A percentile compares a stretch with the other conserved stretches of the same genome.
Evolutionary conservation across 2,113 vertebrate species (phyloP).

Genomic region (Callaeas wilsoni): DNA sequence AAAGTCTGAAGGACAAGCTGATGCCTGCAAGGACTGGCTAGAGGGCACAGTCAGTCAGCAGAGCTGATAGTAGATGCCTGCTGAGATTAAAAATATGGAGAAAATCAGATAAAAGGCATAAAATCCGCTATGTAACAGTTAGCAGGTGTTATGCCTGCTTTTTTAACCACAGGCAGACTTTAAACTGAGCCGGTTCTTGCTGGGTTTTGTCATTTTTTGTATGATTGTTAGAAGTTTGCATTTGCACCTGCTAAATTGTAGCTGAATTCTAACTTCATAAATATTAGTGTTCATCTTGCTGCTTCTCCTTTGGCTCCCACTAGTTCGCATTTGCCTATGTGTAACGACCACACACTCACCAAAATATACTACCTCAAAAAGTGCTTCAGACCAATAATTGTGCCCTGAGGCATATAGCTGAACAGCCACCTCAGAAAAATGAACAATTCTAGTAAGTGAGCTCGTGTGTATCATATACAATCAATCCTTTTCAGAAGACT

Average conservation of each 20-base stretch:
- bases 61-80: slow-evolving; percentile 32
- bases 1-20: slow-evolving; percentile 30
- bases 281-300: slow-evolving; percentile 46
- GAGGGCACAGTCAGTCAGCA: slow-evolving; percentile 41
- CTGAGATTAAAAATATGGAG: slow-evolving; percentile 41
- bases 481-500: background rate
- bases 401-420: slow-evolving; percentile 32
- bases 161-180: background rate
- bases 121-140: slow-evolving; percentile 44
- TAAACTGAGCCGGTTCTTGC: slow-evolving; percentile 14
- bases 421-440: slow-evolving; percentile 52
- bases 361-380: slow-evolving; percentile 48
- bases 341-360: slow-evolving; percentile 58
- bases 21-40: background rate
- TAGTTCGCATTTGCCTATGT: slow-evolving; percentile 26
- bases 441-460: background rate
- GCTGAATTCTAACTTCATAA: slow-evolving; percentile 62
- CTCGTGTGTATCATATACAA: background rate
- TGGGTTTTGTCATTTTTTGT: slow-evolving; percentile 43
- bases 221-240: slow-evolving; percentile 46
- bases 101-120: slow-evolving; percentile 59
- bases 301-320: background rate
- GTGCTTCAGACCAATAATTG: slow-evolving; percentile 58
- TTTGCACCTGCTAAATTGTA: slow-evolving; percentile 56
- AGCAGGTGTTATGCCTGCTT: background rate